Conservation (phyloP, 1,140 invertebrate genomes). For the Lepidurus arcticus region DNA sequence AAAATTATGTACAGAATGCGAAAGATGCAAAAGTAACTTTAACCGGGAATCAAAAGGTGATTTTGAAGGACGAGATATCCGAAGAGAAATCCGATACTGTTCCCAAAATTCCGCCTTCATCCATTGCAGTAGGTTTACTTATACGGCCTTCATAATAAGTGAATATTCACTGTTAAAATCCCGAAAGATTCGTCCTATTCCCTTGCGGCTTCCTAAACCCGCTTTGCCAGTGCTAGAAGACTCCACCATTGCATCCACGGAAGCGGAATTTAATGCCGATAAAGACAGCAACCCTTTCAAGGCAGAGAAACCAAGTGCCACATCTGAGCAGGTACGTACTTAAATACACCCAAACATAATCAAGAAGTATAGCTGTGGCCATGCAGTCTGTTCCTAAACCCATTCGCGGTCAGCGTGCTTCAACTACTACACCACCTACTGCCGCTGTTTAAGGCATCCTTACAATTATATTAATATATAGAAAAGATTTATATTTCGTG, state of each 20-base stretch:
- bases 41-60: neutral
- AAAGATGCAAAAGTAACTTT: neutral
- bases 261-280: neutral
- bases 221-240: neutral
- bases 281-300: neutral
- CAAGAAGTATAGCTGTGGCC: neutral
- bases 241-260: neutral
- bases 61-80: neutral
- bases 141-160: neutral
- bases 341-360: neutral
- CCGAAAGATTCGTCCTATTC: neutral
- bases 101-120: neutral
- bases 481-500: neutral
- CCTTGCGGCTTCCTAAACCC: neutral
- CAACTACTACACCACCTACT: neutral
- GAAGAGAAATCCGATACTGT: neutral
- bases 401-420: neutral
- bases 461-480: neutral
- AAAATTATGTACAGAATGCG: neutral
- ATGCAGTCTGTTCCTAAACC: neutral
- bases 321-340: neutral
- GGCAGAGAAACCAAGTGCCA: neutral
- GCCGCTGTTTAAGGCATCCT: neutral
- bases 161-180: neutral
- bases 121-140: neutral